Base-by-base conservation (phyloP, 2,113 vertebrate genomes). In the Peromyscus californicus region DNA sequence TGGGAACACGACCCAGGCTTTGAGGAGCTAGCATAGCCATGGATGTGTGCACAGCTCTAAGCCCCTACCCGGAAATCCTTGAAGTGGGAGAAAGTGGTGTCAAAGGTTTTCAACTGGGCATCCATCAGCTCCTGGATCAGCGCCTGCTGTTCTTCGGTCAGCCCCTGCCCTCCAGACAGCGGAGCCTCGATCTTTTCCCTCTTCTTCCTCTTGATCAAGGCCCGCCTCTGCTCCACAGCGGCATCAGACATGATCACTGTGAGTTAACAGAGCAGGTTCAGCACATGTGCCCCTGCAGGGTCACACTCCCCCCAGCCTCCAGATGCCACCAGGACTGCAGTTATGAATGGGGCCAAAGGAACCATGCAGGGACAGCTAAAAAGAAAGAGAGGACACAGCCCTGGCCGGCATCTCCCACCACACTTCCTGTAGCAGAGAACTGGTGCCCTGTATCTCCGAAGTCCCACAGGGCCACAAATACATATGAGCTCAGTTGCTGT, bases 231-330 rank as follows among this genome's bases (percentile, higher is more conserved):
- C 94, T 98, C 98, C 96, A 99, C 98, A 0, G 98, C 99, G 2
- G 98, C 97, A 0, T 99, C 98, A 0, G 99, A 98, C 99, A 99
- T 99, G 97, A 99, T 98, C 98, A 99, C 99, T 99, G 98, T 15
- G 17, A 24, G 79, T 51, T 89, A 4, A 83, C 63, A 24, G 3
- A 29, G 51, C 86, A 61, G 82, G 29, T 10, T 96, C n/a, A 69
- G 42, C 7, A 0, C 36, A 0, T 65, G 2, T 11, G 29, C 33
- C 7, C 17, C 83, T 5, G 15, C 67, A 6, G 17, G 65, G 33
- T 48, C 22, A 11, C 69, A n/a, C 24, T 19, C 3, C 17, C 17
- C 75, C 36, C 42, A 33, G 45, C 54, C 91, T 39, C 61, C 26
- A 36, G 59, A 70, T 54, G 65, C 48, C 21, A 17, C 59, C 51